phyloP scores from a whole-genome alignment of 1,140 invertebrate species.

The honey bee (Apis mellifera) region Amel_HAv3.1 CM009941.2:15839001-15839500 shows the following conservation, averaged over 20 bases:
- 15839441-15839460: conserved; percentile 17
- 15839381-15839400: conserved; percentile 42
- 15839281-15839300: no score
- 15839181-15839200: not conserved
- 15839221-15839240: not conserved
- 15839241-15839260: no score
- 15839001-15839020: conserved; percentile 76
- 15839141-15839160: not conserved
- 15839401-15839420: conserved; percentile 10
- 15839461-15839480: conserved; percentile 42
- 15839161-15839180: no score
- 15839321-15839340: not conserved
- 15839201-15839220: not conserved
- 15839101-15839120: not conserved
- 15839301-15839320: no score
- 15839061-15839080: not conserved
- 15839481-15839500: conserved; percentile 19
- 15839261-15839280: no score
- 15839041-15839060: conserved; percentile 34
- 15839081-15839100: conserved; percentile 40
- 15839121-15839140: not conserved
- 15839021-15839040: conserved; percentile 73
- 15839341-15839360: not conserved
- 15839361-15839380: not conserved
- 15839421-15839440: conserved; percentile 21